These are phyloP conservation scores for Lysandra coridon DNA, from an alignment of 2,888 invertebrate species.

Conservation along the genomic window DNA sequence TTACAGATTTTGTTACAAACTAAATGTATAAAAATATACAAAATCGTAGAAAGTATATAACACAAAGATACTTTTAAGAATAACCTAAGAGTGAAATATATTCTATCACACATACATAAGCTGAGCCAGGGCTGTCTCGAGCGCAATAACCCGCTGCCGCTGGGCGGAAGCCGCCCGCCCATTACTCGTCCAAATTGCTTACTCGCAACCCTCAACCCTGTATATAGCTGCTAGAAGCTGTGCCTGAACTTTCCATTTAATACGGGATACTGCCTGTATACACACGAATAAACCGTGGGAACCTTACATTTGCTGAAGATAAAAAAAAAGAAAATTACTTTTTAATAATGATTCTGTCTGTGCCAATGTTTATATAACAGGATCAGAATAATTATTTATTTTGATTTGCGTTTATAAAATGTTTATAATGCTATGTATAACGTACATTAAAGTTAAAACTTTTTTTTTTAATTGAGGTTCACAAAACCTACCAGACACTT, in stretches of 20 bases:
- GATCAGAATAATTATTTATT: no score
- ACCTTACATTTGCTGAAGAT: no score
- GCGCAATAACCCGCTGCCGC: constrained; percentile 36
- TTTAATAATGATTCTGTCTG: no score
- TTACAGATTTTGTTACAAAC: no score
- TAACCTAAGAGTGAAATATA: not conserved
- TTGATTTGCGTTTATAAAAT: no score
- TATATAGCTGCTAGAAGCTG: not conserved
- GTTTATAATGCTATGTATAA: no score
- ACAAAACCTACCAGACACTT: no score
- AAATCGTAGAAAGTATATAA: not conserved
- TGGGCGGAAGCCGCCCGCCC: constrained; percentile 35
- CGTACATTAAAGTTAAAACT: no score
- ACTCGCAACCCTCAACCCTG: constrained; percentile 37
- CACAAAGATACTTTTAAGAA: not conserved
- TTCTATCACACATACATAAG: not conserved
- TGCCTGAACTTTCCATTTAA: not conserved
- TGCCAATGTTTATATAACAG: no score
- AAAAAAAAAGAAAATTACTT: no score
- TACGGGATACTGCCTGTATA: not conserved
- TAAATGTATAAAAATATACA: not conserved
- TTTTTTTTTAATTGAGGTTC: no score
- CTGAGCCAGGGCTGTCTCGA: constrained; percentile 32
- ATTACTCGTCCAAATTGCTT: constrained; percentile 44
- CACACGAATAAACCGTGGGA: not conserved